Base-by-base conservation (phyloP, 2,888 invertebrate species). In the Zeuzera pyrina region DNA sequence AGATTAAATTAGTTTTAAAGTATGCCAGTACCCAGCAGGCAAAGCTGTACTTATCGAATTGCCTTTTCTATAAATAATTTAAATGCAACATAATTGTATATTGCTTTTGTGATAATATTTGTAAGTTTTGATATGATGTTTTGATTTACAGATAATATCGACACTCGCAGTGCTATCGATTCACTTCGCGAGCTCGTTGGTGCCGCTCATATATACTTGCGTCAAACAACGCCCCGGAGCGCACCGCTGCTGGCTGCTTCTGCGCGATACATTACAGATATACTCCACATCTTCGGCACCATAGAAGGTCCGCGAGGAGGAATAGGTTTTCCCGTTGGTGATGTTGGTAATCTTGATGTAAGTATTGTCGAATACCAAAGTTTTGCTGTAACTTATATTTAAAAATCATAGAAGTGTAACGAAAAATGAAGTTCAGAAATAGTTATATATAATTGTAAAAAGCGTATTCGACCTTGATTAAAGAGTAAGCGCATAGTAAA, bases 161-260 rank as follows among this genome's bases (percentile, higher is more conserved):
- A 99, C 77, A 99, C 98, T 0, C 89, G 94, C 47, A 85, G 87
- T n/a, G 91, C 91, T 0, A 60, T 99, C 31, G 96, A 98, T 57
- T 84, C 85, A 0, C 74, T 99, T 2, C 87, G 95, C 38, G 95
- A 96, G 57, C 74, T 98, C 29, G 91, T 98, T n/a, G 85, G 89
- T 2, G 83, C 89, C n/a, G 87, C 89, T 39, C 98, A 99, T 78
- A 85, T 93, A 46, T 98, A 97, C 72, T 85, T 97, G 41, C 91
- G 57, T 87, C 88, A 50, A 72, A 83, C 45, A 70, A 69, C 38
- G 62, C 85, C 43, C 69, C 85, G 53, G 59, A 85, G 89, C 67
- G 74, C 88, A 31, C 84, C 92, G 24, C 71, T 98, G 33, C 79
- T 99, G 27, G 85, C 88, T 14, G 89, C 91, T 44, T 87, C 93